phyloP scores from a whole-genome alignment of 2,888 invertebrate species.

The Eumerus sabulonum region DNA sequence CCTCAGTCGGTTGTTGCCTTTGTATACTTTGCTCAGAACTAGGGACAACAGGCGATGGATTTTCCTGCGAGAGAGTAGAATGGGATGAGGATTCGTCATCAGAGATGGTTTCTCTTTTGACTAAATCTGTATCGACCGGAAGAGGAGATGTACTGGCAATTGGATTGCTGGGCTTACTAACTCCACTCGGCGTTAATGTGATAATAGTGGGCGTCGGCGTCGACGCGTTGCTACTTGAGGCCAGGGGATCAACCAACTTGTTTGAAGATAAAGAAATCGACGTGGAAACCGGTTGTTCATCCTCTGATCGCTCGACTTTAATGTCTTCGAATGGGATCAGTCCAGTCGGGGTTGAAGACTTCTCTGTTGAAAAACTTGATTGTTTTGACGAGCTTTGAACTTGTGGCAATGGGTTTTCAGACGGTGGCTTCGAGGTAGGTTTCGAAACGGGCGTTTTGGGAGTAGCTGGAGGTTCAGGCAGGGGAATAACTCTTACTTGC shows the following conservation, averaged over 20 bases:
- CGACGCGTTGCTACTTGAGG: background rate
- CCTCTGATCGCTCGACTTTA: slow-evolving; percentile 67
- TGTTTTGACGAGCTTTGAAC: background rate
- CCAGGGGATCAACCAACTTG: slow-evolving; percentile 9
- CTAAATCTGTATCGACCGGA: slow-evolving; percentile 34
- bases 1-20: slow-evolving; percentile 61
- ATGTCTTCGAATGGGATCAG: slow-evolving; percentile 69
- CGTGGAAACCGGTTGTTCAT: slow-evolving; percentile 15
- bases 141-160: background rate
- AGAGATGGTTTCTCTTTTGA: slow-evolving; percentile 74
- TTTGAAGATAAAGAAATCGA: background rate
- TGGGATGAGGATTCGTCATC: slow-evolving; percentile 72
- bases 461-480: slow-evolving; percentile 4
- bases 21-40: background rate
- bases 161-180: background rate
- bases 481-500: slow-evolving; percentile 11
- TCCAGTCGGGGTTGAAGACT: slow-evolving; percentile 13
- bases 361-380: background rate
- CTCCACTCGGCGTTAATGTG: background rate
- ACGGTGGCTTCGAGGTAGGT: background rate
- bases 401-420: background rate
- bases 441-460: background rate
- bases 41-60: background rate
- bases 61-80: slow-evolving; percentile 16
- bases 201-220: background rate